A percentile compares a stretch with the other conserved stretches of the same genome.
phyloP scores from a whole-genome alignment of 2,113 vertebrate genomes.

The Rhodinocichla rosea region DNA sequence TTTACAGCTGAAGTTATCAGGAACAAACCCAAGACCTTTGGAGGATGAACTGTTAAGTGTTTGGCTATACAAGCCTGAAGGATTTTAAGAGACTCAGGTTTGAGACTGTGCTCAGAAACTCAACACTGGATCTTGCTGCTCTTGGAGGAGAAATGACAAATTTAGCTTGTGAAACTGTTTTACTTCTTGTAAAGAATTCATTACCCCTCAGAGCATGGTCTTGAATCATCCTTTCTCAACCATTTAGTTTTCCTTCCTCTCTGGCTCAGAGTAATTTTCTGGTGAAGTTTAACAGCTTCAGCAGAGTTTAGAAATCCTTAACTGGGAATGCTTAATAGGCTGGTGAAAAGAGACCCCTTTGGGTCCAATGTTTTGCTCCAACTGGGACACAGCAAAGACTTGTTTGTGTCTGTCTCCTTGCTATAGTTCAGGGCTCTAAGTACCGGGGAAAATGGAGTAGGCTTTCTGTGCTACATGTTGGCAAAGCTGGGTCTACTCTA shows the following conservation, averaged over 20 bases:
- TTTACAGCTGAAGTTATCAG: background rate
- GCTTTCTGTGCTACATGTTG: background rate
- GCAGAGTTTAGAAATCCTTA: background rate
- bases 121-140: background rate
- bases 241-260: conserved; percentile 1
- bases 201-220: background rate
- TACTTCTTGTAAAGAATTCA: background rate
- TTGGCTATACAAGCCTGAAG: background rate
- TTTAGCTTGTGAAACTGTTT: background rate
- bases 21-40: background rate
- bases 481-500: background rate
- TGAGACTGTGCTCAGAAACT: background rate
- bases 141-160: background rate
- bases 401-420: background rate
- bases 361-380: background rate
- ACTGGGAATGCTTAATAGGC: background rate
- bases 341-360: background rate
- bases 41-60: background rate
- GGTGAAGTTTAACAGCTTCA: background rate
- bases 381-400: background rate
- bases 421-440: background rate
- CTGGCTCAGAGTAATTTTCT: background rate
- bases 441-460: background rate
- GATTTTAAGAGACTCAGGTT: background rate
- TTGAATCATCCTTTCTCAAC: conserved; percentile 3